A percentile compares a stretch with the other conserved stretches of the same genome.
These are phyloP conservation scores for Lasioglossum villosulum DNA, from an alignment of 2,888 invertebrate genomes.

Conservation along the genomic window DNA sequence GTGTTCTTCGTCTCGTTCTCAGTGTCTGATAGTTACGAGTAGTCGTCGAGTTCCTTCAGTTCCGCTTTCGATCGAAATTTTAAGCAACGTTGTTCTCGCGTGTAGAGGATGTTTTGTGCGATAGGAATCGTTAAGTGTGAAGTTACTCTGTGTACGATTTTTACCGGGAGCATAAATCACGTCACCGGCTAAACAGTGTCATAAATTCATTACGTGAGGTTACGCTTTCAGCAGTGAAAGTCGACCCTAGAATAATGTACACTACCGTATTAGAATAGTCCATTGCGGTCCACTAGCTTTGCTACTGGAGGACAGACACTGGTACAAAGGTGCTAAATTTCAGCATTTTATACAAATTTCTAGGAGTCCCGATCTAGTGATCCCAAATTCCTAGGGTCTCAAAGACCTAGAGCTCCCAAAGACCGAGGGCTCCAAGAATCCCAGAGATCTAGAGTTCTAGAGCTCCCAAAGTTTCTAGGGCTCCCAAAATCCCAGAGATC, in stretches of 20 bases:
- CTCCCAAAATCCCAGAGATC: background rate
- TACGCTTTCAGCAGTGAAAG: slow-evolving; percentile 38
- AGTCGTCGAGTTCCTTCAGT: background rate
- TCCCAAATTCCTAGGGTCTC: background rate
- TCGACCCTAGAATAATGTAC: slow-evolving; percentile 18
- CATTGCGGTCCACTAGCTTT: slow-evolving; percentile 4
- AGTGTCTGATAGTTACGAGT: background rate
- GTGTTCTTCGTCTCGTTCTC: background rate
- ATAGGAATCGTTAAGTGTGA: background rate
- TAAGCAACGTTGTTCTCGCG: background rate
- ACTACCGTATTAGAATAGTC: slow-evolving; percentile 20
- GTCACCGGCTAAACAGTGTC: background rate
- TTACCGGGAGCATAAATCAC: slow-evolving; percentile 7
- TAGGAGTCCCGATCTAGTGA: background rate
- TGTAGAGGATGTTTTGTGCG: background rate
- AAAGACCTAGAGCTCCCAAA: background rate
- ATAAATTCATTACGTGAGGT: slow-evolving; percentile 30
- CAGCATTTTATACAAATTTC: background rate
- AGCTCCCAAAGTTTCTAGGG: background rate
- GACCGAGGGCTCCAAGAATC: background rate
- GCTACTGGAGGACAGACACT: background rate
- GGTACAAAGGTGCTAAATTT: background rate
- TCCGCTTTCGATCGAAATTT: background rate
- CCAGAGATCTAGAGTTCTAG: background rate
- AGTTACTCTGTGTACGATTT: background rate